Evolutionary conservation across 2,797 vertebrate genomes (phyloP), one percentile per base, ranked within the genome.

Genomic region (Takifugu rubripes): DNA sequence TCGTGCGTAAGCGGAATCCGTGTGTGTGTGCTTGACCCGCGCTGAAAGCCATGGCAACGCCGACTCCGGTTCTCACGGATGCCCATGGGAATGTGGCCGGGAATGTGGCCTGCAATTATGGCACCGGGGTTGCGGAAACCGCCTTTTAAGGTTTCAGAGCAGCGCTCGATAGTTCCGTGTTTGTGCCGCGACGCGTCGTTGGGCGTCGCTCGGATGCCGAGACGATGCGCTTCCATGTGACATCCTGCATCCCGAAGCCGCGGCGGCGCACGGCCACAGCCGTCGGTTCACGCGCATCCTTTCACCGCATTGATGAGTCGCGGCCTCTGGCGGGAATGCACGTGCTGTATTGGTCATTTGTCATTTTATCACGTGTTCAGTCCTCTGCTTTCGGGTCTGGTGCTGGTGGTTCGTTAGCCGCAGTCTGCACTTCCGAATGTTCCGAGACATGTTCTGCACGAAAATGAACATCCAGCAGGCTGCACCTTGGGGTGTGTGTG

Each of bases 71-170:
- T 84, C 82, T 81, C 84, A 74, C 75, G 75, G 82, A 77, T 82
- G 76, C 83, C 81, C 80, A 84, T 82, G 86, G 84, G 84, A 88
- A 87, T 88, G 85, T 89, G 83, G 83, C 85, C 84, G 86, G 84
- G 84, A 88, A 87, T 88, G 85, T 89, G 83, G 83, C 85, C 84
- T 85, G 72, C 56, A 61, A 74, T 74, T 63, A 59, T 77, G 78
- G 50, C 24, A 67, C 70, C 81, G 71, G 51, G 54, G 31, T 68
- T 17, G 64, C 54, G 42, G 57, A 72, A 66, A 68, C 59, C 57
- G 68, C 56, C 62, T 62, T 64, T 63, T 56, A 71, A 54, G 69
- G 64, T 66, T 42, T 40, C 1, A 48, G 42, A 66, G 5, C 3
- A 27, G 50, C 25, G 61, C 59, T 54, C 52, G 50, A 65, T 29